Evolutionary conservation across 2,888 invertebrate species (phyloP).

Genomic region (Mesorhabditis spiculigera): DNA sequence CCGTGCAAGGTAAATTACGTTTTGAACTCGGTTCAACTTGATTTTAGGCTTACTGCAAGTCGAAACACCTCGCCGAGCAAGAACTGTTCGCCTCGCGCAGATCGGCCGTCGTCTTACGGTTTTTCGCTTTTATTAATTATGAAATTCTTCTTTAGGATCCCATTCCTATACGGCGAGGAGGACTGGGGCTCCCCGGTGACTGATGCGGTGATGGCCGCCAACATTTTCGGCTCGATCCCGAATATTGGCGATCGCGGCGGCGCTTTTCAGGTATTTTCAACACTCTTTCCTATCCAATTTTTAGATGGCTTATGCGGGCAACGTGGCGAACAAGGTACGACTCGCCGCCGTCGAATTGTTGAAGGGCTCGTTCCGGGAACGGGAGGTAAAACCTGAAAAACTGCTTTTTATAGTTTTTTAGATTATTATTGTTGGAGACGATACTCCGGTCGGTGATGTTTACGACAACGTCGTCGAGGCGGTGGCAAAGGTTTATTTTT

Average conservation of each 20-base stretch:
- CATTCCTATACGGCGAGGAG: conserved; percentile 29
- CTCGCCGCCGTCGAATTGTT: conserved; percentile 11
- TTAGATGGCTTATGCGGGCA: conserved; percentile 49
- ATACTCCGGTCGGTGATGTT: conserved; percentile 29
- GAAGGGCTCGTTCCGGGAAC: not conserved
- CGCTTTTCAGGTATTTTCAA: conserved; percentile 38
- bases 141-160: not conserved
- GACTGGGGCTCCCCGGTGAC: conserved; percentile 32
- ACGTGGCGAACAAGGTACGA: conserved; percentile 37
- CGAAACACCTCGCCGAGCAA: conserved; percentile 39
- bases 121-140: not conserved
- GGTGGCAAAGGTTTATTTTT: conserved; percentile 16
- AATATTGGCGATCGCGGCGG: conserved; percentile 44
- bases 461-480: conserved; percentile 31
- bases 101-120: conserved; percentile 21
- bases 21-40: not conserved
- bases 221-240: conserved; percentile 23
- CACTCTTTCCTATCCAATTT: not conserved
- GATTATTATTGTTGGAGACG: conserved; percentile 37
- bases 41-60: conserved; percentile 39
- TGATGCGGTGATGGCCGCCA: conserved; percentile 31
- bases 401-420: conserved; percentile 23
- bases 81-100: conserved; percentile 18
- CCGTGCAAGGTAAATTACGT: conserved; percentile 18
- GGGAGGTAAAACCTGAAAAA: not conserved